Evolutionary conservation across 2,888 invertebrate species (phyloP), one percentile per base, ranked within the genome.

Genomic region (Diabrotica balteata): DNA sequence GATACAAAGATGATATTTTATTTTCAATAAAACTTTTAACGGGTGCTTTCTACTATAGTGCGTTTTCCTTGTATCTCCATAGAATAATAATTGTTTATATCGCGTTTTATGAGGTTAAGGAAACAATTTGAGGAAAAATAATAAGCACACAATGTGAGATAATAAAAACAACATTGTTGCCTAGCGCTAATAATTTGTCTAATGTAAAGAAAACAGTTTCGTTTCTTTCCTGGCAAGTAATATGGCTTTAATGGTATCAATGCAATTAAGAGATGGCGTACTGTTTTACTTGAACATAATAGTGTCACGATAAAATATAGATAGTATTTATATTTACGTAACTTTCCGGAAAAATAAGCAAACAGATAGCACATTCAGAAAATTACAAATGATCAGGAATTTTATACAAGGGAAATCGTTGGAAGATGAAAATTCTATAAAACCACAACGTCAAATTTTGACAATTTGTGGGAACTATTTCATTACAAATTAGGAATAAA

Each of bases 1-100:
- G 64, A 58, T 64, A 64, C 51, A 11, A 52, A 46, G 58, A 51
- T 52, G 55, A 49, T 10, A 52, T 64, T 64, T 64, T 64, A 64
- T 64, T 64, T 64, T 64, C 64, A 58, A 64, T 64, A 64, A 64
- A 64, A 63, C n/a, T 59, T 64, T 64, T 64, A 52, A 58, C 58
- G 51, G 64, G 43, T 51, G 43, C 54, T 32, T 32, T 58, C 58
- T 45, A 32, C 4, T 4, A 52, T 43, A n/a, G 51, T 10, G 64
- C 50, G 57, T 57, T 64, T 57, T 63, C 64, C 32, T 51, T 58
- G 58, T 63, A 54, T 54, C 51, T 59, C 58, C 46, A 45, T 59
- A 58, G 64, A 64, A 64, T 64, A 64, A 64, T 64, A 64, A 64
- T 64, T 64, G 64, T 52, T 64, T 59, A 59, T 64, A 58, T 64